phyloP scores from a whole-genome alignment of 2,888 invertebrate species.

The Melolontha melolontha region DNA sequence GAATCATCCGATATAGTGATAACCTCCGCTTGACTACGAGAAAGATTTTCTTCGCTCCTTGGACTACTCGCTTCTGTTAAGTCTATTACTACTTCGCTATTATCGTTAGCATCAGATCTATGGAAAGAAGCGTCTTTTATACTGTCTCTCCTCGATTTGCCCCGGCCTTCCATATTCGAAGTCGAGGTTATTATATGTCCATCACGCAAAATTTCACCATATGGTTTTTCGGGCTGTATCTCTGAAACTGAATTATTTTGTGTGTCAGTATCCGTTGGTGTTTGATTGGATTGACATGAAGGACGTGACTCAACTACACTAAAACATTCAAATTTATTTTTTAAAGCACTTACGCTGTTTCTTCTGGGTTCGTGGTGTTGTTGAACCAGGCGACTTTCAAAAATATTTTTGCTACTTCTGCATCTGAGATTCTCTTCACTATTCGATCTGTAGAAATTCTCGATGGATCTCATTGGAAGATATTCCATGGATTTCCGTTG shows the following conservation, averaged over 20 bases:
- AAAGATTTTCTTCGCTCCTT: too few species aligned
- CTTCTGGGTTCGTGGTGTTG: slow-evolving; percentile 5
- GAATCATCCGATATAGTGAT: slow-evolving; percentile 29
- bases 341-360: slow-evolving; percentile 42
- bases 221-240: slow-evolving; percentile 3
- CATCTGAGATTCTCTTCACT: slow-evolving; percentile 14
- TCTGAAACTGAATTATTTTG: slow-evolving; percentile 35
- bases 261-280: slow-evolving; percentile 15
- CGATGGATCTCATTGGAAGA: slow-evolving; percentile 26
- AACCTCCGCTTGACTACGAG: neutral
- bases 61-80: slow-evolving; percentile 14
- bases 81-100: slow-evolving; percentile 7
- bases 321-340: slow-evolving; percentile 41
- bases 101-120: slow-evolving; percentile 22
- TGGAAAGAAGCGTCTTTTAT: too few species aligned
- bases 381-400: neutral
- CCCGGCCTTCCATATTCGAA: too few species aligned
- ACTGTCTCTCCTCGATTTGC: too few species aligned
- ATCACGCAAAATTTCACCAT: slow-evolving; percentile 36
- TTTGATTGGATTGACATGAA: neutral
- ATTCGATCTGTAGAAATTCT: slow-evolving; percentile 26
- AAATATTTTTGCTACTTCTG: neutral
- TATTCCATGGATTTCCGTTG: neutral
- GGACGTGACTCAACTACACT: slow-evolving; percentile 36
- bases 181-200: slow-evolving; percentile 20